Evolutionary conservation across 1,140 invertebrate species (phyloP).

Genomic region (Philopotamus ludificatus): DNA sequence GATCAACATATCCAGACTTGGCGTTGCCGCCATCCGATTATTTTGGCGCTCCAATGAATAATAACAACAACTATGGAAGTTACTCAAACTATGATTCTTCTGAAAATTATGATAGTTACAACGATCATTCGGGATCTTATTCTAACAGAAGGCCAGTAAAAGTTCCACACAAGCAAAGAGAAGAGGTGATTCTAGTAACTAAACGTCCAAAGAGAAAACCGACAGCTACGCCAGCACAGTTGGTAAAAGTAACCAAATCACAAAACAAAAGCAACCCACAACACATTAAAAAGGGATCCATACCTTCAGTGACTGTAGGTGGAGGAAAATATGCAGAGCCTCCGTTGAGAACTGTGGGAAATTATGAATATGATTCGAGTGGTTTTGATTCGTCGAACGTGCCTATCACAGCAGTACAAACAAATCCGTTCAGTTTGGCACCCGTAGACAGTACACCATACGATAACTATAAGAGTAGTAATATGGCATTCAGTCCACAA

Average conservation of each 20-base stretch:
- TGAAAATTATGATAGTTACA: slow-evolving; percentile 17
- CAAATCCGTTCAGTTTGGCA: slow-evolving; percentile 44
- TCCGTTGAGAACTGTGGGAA: slow-evolving; percentile 44
- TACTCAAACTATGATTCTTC: slow-evolving; percentile 26
- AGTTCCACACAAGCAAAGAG: slow-evolving; percentile 43
- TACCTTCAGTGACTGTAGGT: slow-evolving; percentile 46
- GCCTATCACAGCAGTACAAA: background rate
- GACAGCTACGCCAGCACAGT: background rate
- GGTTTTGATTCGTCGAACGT: slow-evolving; percentile 43
- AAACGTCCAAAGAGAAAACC: slow-evolving; percentile 36
- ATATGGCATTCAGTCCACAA: slow-evolving; percentile 55
- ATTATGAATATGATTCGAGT: slow-evolving; percentile 36
- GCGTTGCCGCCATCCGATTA: slow-evolving; percentile 31
- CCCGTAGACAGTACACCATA: slow-evolving; percentile 47
- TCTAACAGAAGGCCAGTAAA: slow-evolving; percentile 32
- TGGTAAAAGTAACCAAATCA: slow-evolving; percentile 38
- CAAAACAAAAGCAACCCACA: slow-evolving; percentile 43
- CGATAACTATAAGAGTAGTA: slow-evolving; percentile 54
- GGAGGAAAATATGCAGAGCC: slow-evolving; percentile 54
- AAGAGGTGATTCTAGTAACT: slow-evolving; percentile 41
- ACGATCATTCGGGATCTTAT: slow-evolving; percentile 43
- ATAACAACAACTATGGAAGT: background rate
- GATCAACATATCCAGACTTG: slow-evolving; percentile 35
- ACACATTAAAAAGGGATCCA: slow-evolving; percentile 39
- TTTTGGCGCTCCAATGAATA: slow-evolving; percentile 27